Base-by-base conservation (phyloP, 1,140 invertebrate genomes). In the Nasonia longicornis region DNA sequence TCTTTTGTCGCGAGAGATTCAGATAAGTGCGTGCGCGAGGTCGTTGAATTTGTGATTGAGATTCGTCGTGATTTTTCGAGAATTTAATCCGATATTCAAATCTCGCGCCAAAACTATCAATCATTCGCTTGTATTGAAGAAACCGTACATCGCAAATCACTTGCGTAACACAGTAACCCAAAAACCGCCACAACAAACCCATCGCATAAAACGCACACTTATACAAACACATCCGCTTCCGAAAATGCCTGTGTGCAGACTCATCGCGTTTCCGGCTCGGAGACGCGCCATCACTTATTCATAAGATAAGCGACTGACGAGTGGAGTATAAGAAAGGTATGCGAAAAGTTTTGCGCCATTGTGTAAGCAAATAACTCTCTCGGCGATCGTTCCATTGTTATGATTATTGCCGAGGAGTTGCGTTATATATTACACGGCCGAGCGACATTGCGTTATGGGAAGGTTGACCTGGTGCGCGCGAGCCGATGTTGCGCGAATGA, bases 271-370 rank as follows among this genome's bases (percentile, higher is more conserved):
- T 42, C 38, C 38, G 6, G 38, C 38, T 7, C 38, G 7, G 1
- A 73, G 52, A 83, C 84, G 72, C 69, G 80, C 26, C n/a, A 86
- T 86, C 45, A 86, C 83, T 86, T 86, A 86, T 86, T 87, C 85
- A 87, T 85, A 83, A 86, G 77, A 31, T 71, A 35, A 3, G 2
- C 31, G 31, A 42, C 38, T 42, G 31, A 35, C 31, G 4, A 35
- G 8, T 42, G 8, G 38, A 35, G 4, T 35, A 35, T 8, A 42
- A 42, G 38, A 42, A 42, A 58, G 52, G 52, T 58, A 58, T 58
- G 52, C 52, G 16, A 58, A 20, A 58, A 58, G 52, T 6, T 58
- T 58, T 58, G 16, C 52, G 52, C 52, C 52, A 58, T 58, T 58
- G 4, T n/a, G 14, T 48, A 11, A 20, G 52, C 52, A 58, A 6